Evolutionary conservation across 2,888 invertebrate species (phyloP).

Genomic region (Panopea generosa): DNA sequence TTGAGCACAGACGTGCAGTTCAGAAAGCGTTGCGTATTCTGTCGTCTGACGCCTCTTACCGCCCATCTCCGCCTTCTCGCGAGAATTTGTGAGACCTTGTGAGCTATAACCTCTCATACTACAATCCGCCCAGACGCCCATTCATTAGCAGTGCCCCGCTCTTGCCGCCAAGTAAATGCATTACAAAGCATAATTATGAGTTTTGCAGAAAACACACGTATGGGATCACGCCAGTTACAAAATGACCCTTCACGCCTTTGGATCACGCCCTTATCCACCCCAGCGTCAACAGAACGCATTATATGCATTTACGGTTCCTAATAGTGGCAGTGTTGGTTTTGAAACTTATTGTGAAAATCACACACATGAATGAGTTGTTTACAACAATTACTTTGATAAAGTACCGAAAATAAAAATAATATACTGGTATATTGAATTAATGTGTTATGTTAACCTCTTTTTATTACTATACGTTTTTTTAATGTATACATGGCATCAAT

Average conservation of each 20-base stretch:
- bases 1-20: no score
- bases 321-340: no score
- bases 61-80: constrained; percentile 41
- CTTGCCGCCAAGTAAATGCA: constrained; percentile 26
- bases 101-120: background rate
- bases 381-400: no score
- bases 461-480: no score
- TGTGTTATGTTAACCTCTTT: no score
- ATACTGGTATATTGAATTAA: no score
- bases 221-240: constrained; percentile 6
- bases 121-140: constrained; percentile 7
- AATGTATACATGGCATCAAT: no score
- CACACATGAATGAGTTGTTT: no score
- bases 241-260: constrained; percentile 14
- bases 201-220: constrained; percentile 20
- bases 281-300: background rate
- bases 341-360: no score
- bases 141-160: constrained; percentile 37
- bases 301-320: no score
- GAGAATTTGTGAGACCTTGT: constrained; percentile 21
- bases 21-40: no score
- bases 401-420: no score
- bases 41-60: constrained; percentile 38
- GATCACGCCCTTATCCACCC: constrained; percentile 4
- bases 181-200: constrained; percentile 29